A percentile compares a stretch with the other conserved stretches of the same genome.
Evolutionary conservation across 2,113 vertebrate genomes (phyloP).

Genomic region (Dunckerocampus dactyliophorus): DNA sequence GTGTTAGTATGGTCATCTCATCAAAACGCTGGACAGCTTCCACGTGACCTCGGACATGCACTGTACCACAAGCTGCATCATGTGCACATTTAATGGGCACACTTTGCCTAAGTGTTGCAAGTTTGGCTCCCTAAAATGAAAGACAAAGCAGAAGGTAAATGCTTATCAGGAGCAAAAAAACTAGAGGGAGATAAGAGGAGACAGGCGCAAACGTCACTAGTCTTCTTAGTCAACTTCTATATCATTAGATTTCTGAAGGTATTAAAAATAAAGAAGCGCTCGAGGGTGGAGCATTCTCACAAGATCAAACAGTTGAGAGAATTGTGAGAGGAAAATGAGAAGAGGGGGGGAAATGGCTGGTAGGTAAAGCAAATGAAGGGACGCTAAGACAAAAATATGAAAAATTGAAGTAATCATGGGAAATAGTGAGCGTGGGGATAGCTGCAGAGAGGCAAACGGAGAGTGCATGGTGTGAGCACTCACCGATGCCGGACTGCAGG

Average conservation of each 20-base stretch:
- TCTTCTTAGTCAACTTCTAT: constrained; percentile 22
- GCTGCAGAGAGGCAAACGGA: background rate
- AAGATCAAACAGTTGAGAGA: constrained; percentile 46
- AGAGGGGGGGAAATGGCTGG: background rate
- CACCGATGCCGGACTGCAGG: constrained; percentile 28
- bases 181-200: constrained; percentile 7
- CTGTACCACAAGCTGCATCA: background rate
- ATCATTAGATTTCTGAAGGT: constrained; percentile 28
- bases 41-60: background rate
- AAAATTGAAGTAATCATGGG: constrained; percentile 2
- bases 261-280: constrained; percentile 11
- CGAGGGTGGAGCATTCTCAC: constrained; percentile 10
- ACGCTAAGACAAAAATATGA: background rate
- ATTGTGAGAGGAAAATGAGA: background rate
- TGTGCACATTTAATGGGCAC: constrained; percentile 9
- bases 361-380: constrained; percentile 13
- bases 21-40: background rate
- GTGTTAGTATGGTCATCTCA: background rate
- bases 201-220: background rate
- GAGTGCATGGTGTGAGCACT: constrained; percentile 4
- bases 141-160: constrained; percentile 22
- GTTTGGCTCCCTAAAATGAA: constrained; percentile 11
- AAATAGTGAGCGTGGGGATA: background rate
- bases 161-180: constrained; percentile 30
- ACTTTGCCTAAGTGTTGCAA: constrained; percentile 18